These are phyloP conservation scores for Pseudomyrmex sp. DNA, from an alignment of 1,140 invertebrate species.

Conservation along the genomic window DNA sequence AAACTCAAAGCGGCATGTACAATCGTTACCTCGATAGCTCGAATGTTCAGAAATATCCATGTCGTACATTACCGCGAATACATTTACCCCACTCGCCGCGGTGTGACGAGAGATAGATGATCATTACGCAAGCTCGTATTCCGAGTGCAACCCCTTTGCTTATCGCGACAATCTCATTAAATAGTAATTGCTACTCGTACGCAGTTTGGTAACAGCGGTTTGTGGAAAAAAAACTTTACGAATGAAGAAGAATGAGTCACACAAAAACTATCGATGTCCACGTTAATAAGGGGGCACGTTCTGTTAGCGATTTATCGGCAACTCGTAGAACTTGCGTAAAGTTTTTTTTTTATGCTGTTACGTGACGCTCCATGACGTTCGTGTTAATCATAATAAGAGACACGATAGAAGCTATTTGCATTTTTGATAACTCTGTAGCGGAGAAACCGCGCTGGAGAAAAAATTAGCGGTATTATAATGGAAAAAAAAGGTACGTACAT, in stretches of 20 bases:
- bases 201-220: neutral
- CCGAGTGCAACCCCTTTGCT: neutral
- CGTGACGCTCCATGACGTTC: neutral
- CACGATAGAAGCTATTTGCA: neutral
- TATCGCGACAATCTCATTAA: conserved; percentile 16
- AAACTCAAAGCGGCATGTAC: too few species aligned
- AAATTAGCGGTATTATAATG: neutral
- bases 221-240: neutral
- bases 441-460: neutral
- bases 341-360: neutral
- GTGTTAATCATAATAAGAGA: too few species aligned
- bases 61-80: neutral
- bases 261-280: neutral
- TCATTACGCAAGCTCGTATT: conserved; percentile 19
- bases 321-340: neutral
- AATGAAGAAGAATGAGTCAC: neutral
- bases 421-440: neutral
- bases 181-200: conserved; percentile 16
- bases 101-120: neutral
- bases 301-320: neutral
- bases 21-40: too few species aligned
- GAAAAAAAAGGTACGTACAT: neutral
- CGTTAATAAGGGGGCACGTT: neutral
- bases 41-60: too few species aligned
- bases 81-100: neutral